A percentile compares a stretch with the other conserved stretches of the same genome.
Conservation (phyloP, 2,797 vertebrate species). For the Prionace glauca region DNA sequence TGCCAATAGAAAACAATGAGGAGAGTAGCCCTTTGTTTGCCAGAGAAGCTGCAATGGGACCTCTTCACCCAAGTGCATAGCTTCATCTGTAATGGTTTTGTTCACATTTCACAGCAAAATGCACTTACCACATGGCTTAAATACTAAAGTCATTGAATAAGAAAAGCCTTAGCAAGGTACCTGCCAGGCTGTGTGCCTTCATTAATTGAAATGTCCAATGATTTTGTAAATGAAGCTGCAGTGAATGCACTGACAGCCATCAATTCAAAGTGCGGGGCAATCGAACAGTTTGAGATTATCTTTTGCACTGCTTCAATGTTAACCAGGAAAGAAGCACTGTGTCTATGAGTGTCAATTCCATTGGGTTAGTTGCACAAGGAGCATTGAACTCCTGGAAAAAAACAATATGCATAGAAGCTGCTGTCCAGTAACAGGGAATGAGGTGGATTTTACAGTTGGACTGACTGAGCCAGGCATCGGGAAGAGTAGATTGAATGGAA, state of each 20-base stretch:
- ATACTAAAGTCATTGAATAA: background rate
- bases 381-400: no score
- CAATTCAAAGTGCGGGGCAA: background rate
- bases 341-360: background rate
- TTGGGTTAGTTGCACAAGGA: background rate
- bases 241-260: background rate
- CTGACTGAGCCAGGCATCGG: background rate
- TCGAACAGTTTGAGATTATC: background rate
- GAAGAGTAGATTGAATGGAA: background rate
- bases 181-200: background rate
- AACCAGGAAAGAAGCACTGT: background rate
- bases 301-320: background rate
- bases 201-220: background rate
- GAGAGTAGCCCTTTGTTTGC: background rate
- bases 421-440: no score
- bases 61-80: background rate
- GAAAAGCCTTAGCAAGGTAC: background rate
- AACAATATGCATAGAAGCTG: no score
- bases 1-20: background rate
- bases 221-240: background rate
- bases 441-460: no score
- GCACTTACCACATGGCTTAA: background rate
- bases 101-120: background rate
- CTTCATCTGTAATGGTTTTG: background rate
- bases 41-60: background rate